phyloP scores from a whole-genome alignment of 2,888 invertebrate species.

The Pediacus dermestoides region DNA sequence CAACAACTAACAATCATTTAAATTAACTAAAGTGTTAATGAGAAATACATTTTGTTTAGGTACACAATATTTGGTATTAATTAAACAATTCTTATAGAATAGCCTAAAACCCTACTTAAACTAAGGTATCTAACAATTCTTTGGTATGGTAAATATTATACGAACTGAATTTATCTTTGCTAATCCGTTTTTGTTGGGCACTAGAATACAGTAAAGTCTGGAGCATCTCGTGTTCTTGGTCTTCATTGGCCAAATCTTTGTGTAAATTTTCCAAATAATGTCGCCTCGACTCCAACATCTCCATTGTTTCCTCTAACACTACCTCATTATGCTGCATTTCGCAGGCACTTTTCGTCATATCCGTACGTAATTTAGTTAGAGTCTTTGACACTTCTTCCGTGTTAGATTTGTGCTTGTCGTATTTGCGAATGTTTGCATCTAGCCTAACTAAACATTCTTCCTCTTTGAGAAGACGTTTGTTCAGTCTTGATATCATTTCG shows the following conservation, averaged over 20 bases:
- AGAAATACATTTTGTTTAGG: no score
- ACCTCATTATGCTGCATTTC: conserved; percentile 50
- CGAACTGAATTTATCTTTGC: conserved; percentile 28
- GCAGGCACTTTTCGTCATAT: conserved; percentile 48
- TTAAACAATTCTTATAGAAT: conserved; percentile 26
- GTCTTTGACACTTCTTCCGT: conserved; percentile 40
- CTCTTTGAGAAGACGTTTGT: conserved; percentile 69
- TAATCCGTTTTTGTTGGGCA: conserved; percentile 27
- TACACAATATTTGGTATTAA: conserved; percentile 51
- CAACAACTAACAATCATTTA: not conserved
- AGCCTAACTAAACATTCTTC: conserved; percentile 69
- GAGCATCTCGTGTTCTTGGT: conserved; percentile 48
- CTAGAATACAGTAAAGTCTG: conserved; percentile 45
- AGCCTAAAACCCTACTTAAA: conserved; percentile 31
- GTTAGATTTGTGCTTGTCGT: conserved; percentile 40
- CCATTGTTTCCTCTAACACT: conserved; percentile 47
- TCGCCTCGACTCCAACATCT: conserved; percentile 40
- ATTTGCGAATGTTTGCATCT: conserved; percentile 54
- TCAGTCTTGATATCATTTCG: conserved; percentile 69
- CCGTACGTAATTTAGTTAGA: conserved; percentile 42
- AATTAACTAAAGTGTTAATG: not conserved
- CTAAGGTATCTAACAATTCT: conserved; percentile 52
- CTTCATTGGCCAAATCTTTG: conserved; percentile 44
- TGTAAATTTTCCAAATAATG: conserved; percentile 43
- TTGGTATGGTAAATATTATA: conserved; percentile 46